These are phyloP conservation scores for Aurelia aurita DNA, from an alignment of 30 jellyfish, hydroid and myxozoan genomes.

Conservation along the genomic window DNA sequence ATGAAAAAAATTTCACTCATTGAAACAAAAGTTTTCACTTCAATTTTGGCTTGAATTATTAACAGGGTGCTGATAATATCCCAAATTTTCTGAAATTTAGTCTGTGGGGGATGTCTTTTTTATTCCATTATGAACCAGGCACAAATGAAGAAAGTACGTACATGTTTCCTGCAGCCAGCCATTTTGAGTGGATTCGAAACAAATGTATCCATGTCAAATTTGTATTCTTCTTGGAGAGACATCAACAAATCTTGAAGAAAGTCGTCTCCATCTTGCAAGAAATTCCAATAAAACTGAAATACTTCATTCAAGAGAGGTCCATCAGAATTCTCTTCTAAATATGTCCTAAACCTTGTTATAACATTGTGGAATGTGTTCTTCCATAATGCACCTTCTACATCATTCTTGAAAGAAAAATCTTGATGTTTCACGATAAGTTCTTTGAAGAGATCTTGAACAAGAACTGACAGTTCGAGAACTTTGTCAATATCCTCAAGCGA, in stretches of 20 bases:
- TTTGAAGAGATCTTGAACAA: conserved; percentile 76
- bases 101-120: too few species aligned
- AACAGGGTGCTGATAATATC: too few species aligned
- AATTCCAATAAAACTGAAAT: conserved; percentile 82
- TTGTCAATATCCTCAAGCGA: conserved; percentile 56
- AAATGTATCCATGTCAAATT: conserved; percentile 65
- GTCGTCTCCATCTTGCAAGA: conserved; percentile 85
- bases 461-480: conserved; percentile 64
- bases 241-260: conserved; percentile 67
- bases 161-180: conserved; percentile 83
- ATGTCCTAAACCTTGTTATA: conserved; percentile 57
- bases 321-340: conserved; percentile 16
- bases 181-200: conserved; percentile 69
- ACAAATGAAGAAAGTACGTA: not conserved
- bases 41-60: too few species aligned
- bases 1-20: too few species aligned
- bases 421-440: conserved; percentile 83
- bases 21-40: too few species aligned
- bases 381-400: conserved; percentile 88
- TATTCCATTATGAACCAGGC: too few species aligned
- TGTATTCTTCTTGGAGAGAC: conserved; percentile 64
- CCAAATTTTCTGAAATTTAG: too few species aligned
- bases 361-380: conserved; percentile 84
- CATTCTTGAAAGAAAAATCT: conserved; percentile 76
- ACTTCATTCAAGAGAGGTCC: conserved; percentile 46